These are phyloP conservation scores for Ardeotis arabs DNA, from an alignment of 2,113 vertebrate species.

Conservation along the genomic window DNA sequence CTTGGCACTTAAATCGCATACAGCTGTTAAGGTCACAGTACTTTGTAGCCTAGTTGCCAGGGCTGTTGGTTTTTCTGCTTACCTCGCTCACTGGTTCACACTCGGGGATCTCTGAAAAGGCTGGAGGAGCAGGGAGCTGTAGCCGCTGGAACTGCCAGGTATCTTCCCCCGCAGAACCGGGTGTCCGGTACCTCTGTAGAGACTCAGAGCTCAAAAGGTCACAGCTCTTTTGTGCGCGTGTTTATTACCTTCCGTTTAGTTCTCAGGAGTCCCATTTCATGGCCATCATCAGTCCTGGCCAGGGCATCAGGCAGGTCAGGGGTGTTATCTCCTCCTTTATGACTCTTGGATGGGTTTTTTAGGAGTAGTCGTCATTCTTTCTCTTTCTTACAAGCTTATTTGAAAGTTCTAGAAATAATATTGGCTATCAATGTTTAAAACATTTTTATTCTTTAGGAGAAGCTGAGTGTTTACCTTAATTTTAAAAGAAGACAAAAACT, in stretches of 20 bases:
- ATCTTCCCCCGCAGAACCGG: neutral
- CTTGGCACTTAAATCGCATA: neutral
- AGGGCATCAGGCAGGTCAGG: slow-evolving; percentile 56
- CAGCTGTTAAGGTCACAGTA: neutral
- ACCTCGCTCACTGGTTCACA: fast-evolving
- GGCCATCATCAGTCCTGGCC: slow-evolving; percentile 7
- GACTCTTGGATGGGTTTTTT: slow-evolving; percentile 4
- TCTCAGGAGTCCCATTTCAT: slow-evolving; percentile 75
- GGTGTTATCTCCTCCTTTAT: slow-evolving; percentile 54
- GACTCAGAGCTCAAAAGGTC: slow-evolving; percentile 72
- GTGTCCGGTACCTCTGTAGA: neutral
- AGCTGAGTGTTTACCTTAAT: neutral
- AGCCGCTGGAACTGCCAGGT: neutral
- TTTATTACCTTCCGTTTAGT: slow-evolving; percentile 52
- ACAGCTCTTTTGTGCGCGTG: neutral
- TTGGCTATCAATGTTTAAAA: neutral
- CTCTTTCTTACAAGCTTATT: slow-evolving; percentile 5
- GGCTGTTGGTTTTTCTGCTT: neutral
- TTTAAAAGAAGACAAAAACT: neutral
- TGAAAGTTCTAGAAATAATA: neutral
- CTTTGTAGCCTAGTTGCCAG: neutral
- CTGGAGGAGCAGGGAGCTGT: neutral
- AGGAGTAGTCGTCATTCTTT: neutral
- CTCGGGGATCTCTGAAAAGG: neutral
- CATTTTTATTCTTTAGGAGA: neutral